Base-by-base conservation (phyloP, 2,797 vertebrate species). In the Somateria mollissima region DNA sequence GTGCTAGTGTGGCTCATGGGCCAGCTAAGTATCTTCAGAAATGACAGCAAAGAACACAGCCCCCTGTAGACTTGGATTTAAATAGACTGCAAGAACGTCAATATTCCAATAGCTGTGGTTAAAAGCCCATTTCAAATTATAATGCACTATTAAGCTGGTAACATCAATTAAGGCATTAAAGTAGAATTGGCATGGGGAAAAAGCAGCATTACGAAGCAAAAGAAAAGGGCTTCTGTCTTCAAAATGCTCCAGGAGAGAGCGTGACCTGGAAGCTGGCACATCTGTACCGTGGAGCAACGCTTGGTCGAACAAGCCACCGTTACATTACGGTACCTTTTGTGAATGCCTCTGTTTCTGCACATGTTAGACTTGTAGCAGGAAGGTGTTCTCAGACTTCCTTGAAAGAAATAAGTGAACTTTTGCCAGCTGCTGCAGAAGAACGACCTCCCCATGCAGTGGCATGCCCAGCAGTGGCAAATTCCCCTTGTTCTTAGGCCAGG, bases 51-150 rank as follows among this genome's bases (percentile, higher is more conserved):
- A 77, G 89, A 84, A 36, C 80, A 56, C 8, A 6, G 43, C 56
- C 39, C 75, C 81, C 73, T 36, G 34, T 34, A 39, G 82, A 11
- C 22, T 10, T 8, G 60, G 74, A 67, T 90, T 96, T 71, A 88
- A 49, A 61, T 69, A 94, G 92, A 11, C 78, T 83, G 77, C 67
- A 37, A 27, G 65, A 51, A 36, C 2, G 18, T 88, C 78, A 36
- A 39, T 79, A 71, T 84, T 78, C 75, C 92, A 67, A 51, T 80
- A 77, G 70, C 89, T 91, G 86, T 89, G 77, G 45, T 95, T 92
- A 91, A 90, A 92, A 94, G 76, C 78, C 86, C 53, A 14, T 94
- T 96, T 82, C 86, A 60, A 30, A 88, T 91, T 87, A 69, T 36
- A 79, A 64, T 41, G 79, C 71, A 18, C 76, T 80, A 2, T 94